phyloP scores from a whole-genome alignment of 2,113 vertebrate genomes.

The Percina caprodes region DNA sequence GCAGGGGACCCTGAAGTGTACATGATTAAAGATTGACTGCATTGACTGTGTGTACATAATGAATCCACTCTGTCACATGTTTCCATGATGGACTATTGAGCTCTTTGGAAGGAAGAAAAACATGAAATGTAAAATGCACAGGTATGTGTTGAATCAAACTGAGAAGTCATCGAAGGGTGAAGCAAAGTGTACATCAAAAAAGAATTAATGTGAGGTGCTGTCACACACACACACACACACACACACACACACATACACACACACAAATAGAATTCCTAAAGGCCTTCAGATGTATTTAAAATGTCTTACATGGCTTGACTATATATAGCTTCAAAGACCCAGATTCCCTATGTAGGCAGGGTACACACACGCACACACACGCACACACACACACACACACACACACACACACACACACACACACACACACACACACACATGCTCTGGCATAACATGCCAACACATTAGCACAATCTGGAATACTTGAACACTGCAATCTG shows the following conservation, averaged over 20 bases:
- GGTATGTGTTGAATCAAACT: background rate
- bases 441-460: constrained; percentile 60
- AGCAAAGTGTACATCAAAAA: constrained; percentile 8
- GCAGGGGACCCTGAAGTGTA: background rate
- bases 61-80: background rate
- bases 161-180: background rate
- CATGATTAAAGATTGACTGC: constrained; percentile 20
- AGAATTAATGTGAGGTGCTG: constrained; percentile 6
- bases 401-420: constrained; percentile 40
- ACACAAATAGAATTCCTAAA: constrained; percentile 56
- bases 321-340: constrained; percentile 84
- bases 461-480: constrained; percentile 58
- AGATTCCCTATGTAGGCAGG: constrained; percentile 76
- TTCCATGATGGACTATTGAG: background rate
- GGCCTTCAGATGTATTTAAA: constrained; percentile 77
- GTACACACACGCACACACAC: constrained; percentile 37
- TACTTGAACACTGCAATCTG: constrained; percentile 48
- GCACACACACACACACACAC: constrained; percentile 38
- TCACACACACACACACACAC: constrained; percentile 8
- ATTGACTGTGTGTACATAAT: background rate
- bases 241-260: constrained; percentile 12
- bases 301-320: constrained; percentile 78
- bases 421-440: constrained; percentile 29
- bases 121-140: background rate
- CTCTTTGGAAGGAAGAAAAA: constrained; percentile 6